Evolutionary conservation across 2,113 vertebrate species (phyloP).

Genomic region (Peucedramus taeniatus): DNA sequence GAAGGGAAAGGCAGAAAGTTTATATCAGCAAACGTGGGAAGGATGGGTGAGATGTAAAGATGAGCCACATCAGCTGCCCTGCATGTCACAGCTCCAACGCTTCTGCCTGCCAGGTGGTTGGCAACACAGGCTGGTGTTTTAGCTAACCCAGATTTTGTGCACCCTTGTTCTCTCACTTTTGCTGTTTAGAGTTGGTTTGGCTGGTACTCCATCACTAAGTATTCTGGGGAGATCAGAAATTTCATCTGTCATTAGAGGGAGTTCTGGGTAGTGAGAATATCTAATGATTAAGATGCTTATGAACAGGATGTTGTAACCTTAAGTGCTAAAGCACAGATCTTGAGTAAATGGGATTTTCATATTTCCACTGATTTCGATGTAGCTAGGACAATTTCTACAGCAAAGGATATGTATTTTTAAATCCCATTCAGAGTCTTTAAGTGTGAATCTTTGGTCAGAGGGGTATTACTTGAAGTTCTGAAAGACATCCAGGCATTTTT

Average conservation of each 20-base stretch:
- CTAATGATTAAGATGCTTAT: not conserved
- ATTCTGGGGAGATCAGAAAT: not conserved
- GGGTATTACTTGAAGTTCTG: not conserved
- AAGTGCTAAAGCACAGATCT: not conserved
- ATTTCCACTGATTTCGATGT: not conserved
- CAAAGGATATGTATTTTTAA: not conserved
- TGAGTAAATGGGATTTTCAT: not conserved
- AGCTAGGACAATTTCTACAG: not conserved
- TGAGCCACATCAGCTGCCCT: not conserved
- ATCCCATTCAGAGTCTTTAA: not conserved
- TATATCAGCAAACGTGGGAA: not conserved
- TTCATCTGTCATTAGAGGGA: not conserved
- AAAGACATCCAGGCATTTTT: not conserved
- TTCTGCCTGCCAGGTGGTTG: not conserved
- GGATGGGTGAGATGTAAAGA: not conserved
- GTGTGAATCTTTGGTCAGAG: not conserved
- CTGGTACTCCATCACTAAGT: not conserved
- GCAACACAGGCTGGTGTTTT: not conserved
- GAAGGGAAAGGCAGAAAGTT: not conserved
- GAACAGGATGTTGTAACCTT: not conserved
- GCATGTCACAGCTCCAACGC: not conserved
- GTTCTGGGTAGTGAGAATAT: not conserved
- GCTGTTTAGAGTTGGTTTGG: not conserved
- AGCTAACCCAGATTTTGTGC: not conserved
- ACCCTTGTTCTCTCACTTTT: not conserved